Conservation (phyloP, 2,113 vertebrate species). For the Chamaetylas fuelleborni region DNA sequence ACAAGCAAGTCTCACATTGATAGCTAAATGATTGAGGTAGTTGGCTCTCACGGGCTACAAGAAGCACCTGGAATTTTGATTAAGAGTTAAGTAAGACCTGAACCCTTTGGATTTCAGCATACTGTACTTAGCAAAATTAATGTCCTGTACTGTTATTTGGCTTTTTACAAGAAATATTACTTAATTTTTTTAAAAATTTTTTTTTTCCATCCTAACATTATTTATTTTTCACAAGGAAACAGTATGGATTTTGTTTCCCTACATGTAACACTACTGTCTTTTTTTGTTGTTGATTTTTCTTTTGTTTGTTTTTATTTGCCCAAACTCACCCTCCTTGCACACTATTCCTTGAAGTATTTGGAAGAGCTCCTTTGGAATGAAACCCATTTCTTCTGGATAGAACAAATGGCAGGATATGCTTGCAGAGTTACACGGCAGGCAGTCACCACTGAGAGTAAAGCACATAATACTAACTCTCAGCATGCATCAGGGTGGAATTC, state of each 20-base stretch:
- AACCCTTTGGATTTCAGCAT: not conserved
- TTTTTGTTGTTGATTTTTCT: not conserved
- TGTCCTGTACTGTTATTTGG: not conserved
- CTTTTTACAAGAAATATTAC: not conserved
- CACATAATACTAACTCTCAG: slow-evolving; percentile 24
- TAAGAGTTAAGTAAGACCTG: not conserved
- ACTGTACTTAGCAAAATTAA: not conserved
- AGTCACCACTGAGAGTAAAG: slow-evolving; percentile 19
- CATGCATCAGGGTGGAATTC: slow-evolving; percentile 6
- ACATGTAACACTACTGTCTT: not conserved
- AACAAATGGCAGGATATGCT: slow-evolving; percentile 24
- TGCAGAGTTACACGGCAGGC: not conserved
- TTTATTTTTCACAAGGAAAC: not conserved
- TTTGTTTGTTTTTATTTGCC: not conserved
- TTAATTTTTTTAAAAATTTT: not conserved
- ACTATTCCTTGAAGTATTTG: not conserved
- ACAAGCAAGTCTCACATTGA: fast-evolving
- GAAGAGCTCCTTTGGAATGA: not conserved
- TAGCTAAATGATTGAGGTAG: not conserved
- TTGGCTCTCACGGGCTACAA: not conserved
- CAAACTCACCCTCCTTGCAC: not conserved
- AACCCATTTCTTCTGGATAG: not conserved
- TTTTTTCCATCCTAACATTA: not conserved
- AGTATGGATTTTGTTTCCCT: not conserved
- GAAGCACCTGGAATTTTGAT: not conserved